Evolutionary conservation across 2,113 vertebrate genomes (phyloP).

Genomic region (Mesocricetus auratus): DNA sequence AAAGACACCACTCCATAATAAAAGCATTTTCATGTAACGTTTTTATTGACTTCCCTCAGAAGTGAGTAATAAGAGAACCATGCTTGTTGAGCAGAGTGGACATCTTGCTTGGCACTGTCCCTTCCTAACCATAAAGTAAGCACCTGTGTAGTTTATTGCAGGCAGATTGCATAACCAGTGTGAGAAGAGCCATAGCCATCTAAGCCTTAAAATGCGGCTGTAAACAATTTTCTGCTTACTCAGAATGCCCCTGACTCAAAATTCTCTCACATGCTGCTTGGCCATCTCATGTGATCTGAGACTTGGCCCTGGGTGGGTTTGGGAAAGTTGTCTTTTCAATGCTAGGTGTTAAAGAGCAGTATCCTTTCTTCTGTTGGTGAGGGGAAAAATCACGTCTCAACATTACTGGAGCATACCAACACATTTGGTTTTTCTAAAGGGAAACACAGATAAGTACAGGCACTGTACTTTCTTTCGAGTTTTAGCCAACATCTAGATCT

Average conservation of each 20-base stretch:
- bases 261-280: constrained; percentile 34
- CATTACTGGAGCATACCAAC: background rate
- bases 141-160: background rate
- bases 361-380: background rate
- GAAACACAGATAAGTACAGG: background rate
- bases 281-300: background rate
- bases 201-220: background rate
- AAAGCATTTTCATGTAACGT: background rate
- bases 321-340: background rate
- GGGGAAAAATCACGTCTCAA: background rate
- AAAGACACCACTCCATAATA: background rate
- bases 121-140: constrained; percentile 14
- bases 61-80: background rate
- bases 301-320: background rate
- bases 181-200: background rate
- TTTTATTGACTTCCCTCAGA: constrained; percentile 36
- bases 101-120: background rate
- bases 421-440: background rate
- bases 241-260: background rate
- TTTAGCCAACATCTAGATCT: background rate
- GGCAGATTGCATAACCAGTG: background rate
- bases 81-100: background rate
- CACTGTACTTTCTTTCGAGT: background rate
- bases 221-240: constrained; percentile 39
- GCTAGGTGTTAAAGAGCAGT: background rate